A percentile compares a stretch with the other conserved stretches of the same genome.
These are phyloP conservation scores for Pollenia angustigena DNA, from an alignment of 2,888 invertebrate genomes.

Conservation along the genomic window DNA sequence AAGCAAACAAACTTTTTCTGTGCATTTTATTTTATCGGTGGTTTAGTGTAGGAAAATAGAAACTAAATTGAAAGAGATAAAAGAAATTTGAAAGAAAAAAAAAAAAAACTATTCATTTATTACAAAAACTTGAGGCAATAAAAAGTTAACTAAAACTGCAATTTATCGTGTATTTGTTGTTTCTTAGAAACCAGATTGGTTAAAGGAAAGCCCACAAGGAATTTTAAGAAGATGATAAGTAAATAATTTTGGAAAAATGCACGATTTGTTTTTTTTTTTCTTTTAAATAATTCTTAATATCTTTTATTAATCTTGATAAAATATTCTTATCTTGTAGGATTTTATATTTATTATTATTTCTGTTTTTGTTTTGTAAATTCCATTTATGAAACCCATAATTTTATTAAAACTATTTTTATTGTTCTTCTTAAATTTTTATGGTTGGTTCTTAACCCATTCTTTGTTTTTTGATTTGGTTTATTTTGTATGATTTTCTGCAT, in stretches of 20 bases:
- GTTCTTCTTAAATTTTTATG: neutral
- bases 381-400: neutral
- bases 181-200: neutral
- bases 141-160: neutral
- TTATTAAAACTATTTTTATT: neutral
- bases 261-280: too few relatives aligned
- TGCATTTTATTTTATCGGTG: neutral
- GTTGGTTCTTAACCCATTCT: neutral
- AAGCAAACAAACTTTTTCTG: neutral
- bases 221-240: too few relatives aligned
- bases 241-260: too few relatives aligned
- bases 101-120: neutral
- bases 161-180: neutral
- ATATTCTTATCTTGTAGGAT: neutral
- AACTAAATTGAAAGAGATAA: slow-evolving; percentile 20
- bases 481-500: neutral
- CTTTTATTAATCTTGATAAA: neutral
- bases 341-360: neutral
- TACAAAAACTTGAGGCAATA: neutral
- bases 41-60: neutral
- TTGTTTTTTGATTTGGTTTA: too few relatives aligned
- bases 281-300: neutral
- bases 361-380: neutral
- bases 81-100: neutral
- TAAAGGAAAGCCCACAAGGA: too few relatives aligned